phyloP scores from a whole-genome alignment of 2,113 vertebrate genomes.

The Pterocles burchelli region DNA sequence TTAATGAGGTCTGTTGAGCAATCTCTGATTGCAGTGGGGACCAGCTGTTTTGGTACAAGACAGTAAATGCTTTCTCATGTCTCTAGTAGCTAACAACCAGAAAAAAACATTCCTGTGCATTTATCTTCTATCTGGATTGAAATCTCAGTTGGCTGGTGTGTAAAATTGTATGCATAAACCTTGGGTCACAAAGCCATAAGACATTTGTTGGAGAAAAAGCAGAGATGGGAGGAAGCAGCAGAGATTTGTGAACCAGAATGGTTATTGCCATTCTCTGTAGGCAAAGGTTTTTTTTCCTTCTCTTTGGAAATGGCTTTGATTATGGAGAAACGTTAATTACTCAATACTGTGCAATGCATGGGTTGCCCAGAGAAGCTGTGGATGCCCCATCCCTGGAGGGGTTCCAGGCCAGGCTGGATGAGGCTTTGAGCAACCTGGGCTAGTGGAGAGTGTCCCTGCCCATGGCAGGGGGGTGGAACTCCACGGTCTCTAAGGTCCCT shows the following conservation, averaged over 20 bases:
- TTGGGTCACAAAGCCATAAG: neutral
- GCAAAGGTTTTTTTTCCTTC: neutral
- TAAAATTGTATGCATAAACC: neutral
- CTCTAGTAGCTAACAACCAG: neutral
- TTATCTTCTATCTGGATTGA: neutral
- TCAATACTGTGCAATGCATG: neutral
- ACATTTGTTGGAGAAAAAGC: neutral
- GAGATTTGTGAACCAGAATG: neutral
- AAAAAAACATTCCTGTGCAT: neutral
- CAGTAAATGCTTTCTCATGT: neutral
- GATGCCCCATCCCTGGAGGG: no score
- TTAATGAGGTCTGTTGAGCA: neutral
- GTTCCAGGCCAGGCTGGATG: no score
- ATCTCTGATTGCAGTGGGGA: neutral
- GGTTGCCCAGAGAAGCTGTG: no score
- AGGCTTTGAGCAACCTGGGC: no score
- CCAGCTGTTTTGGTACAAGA: rapidly evolving
- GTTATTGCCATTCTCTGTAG: rapidly evolving
- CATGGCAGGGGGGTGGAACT: no score
- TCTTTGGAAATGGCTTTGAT: neutral
- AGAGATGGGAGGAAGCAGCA: neutral
- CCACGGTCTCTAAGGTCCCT: no score
- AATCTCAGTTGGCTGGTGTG: no score
- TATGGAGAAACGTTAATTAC: neutral
- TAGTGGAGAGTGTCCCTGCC: no score